Percentiles rank a stretch among this genome's conserved stretches.
These are phyloP conservation scores for Epinephelus malabaricus DNA, from an alignment of 2,797 vertebrate species.

Conservation along the genomic window DNA sequence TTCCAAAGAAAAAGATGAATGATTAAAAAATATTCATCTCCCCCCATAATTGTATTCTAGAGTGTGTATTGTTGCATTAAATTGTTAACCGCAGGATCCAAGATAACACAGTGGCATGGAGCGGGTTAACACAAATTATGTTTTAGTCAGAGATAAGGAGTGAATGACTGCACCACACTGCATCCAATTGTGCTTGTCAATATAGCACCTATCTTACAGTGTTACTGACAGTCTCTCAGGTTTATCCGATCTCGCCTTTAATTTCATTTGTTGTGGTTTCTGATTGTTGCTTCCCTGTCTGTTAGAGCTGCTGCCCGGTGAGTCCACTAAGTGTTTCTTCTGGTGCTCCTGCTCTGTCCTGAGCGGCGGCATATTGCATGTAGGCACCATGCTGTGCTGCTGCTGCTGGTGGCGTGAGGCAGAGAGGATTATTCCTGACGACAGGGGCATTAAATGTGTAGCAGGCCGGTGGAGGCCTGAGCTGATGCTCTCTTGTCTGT, in stretches of 20 bases:
- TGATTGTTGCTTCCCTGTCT: conserved; percentile 55
- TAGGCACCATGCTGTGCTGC: conserved; percentile 72
- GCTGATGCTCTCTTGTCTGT: conserved; percentile 79
- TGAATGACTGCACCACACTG: conserved; percentile 72
- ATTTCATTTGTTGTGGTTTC: conserved; percentile 74
- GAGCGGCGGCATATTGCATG: conserved; percentile 80
- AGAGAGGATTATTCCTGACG: conserved; percentile 83
- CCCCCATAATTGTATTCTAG: conserved; percentile 60
- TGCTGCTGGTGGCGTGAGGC: conserved; percentile 71
- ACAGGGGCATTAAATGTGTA: conserved; percentile 86
- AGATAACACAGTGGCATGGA: conserved; percentile 57
- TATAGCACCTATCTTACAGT: conserved; percentile 63
- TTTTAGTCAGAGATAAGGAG: conserved; percentile 75
- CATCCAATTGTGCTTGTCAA: conserved; percentile 73
- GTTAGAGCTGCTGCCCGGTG: conserved; percentile 64
- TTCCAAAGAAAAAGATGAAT: conserved; percentile 64
- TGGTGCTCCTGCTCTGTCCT: conserved; percentile 63
- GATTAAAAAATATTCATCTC: conserved; percentile 45
- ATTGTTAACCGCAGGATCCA: conserved; percentile 56
- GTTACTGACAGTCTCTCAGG: conserved; percentile 63
- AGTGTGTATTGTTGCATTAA: conserved; percentile 65
- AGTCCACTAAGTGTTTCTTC: conserved; percentile 68
- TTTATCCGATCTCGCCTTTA: conserved; percentile 70
- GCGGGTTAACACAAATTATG: conserved; percentile 69
- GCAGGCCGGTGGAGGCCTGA: conserved; percentile 79